Percentiles rank a stretch among this genome's conserved stretches.
phyloP scores from a whole-genome alignment of 92 coral and sea anemone species.

The Heliopora coerulea region DNA sequence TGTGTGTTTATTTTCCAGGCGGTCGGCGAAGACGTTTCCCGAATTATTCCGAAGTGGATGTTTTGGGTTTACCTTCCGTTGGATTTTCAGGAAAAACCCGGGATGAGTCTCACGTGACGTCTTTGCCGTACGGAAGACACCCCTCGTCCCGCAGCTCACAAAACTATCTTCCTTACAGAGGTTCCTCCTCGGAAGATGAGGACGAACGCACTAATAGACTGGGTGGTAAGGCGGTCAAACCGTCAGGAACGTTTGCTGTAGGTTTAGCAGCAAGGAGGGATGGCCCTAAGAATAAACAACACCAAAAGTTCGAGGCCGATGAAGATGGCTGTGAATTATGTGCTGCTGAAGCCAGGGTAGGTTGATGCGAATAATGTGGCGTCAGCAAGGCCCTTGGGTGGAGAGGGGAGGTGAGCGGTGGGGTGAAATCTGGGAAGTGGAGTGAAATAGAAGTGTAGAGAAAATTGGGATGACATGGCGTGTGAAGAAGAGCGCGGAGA shows the following conservation, averaged over 20 bases:
- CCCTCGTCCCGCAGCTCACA: conserved; percentile 68
- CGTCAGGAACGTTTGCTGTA: conserved; percentile 85
- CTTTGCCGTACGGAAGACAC: conserved; percentile 22
- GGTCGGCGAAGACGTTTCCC: conserved; percentile 14
- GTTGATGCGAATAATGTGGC: no score
- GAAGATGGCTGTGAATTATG: conserved; percentile 91
- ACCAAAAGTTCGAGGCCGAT: conserved; percentile 76
- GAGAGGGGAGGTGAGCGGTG: no score
- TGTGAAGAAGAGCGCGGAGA: no score
- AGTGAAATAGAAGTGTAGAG: no score
- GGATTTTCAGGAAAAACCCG: conserved; percentile 23
- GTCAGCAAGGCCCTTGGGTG: no score
- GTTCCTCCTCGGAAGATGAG: conserved; percentile 87
- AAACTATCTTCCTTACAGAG: conserved; percentile 59
- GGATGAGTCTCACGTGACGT: conserved; percentile 4
- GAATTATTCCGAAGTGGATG: conserved; percentile 35
- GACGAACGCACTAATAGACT: conserved; percentile 78
- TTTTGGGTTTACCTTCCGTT: conserved; percentile 30
- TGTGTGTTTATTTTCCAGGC: conserved; percentile 10
- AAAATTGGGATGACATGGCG: no score
- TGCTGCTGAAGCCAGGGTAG: conserved; percentile 72
- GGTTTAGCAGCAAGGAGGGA: conserved; percentile 78
- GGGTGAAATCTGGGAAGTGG: no score
- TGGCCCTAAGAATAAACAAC: conserved; percentile 48
- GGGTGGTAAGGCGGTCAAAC: conserved; percentile 51